Base-by-base conservation (phyloP, 2,888 invertebrate genomes). In the Yponomeuta cagnagella region DNA sequence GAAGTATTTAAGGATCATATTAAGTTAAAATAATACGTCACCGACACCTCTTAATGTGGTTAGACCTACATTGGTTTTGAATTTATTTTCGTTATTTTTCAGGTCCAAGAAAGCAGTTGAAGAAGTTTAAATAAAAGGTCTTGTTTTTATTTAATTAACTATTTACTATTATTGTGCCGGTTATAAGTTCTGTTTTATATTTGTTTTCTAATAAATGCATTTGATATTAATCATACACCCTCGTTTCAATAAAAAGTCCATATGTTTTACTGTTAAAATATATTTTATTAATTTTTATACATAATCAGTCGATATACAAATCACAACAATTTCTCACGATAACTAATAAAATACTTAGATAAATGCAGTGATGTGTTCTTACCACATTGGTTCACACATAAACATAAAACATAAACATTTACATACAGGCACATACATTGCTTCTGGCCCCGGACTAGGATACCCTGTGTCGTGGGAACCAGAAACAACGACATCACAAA, bases 221-320 rank as follows among this genome's bases (percentile, higher is more conserved):
- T 12, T 31, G 31, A 68, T 58, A 12, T 12, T 58, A 58, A 58
- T 58, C 52, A 58, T 58, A 15, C 43, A 43, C 1, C 43, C 43
- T 43, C 43, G 43, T 43, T 43, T 43, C 43, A 43, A 43, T 43
- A 43, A 43, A 43, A 43, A 8, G 8, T 58, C 15, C 15, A 52
- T 10, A 68, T 9, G 48, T 67, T 10, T 48, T 23, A n/a, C 23
- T 52, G 48, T 68, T 48, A 68, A 69, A 69, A 69, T 69, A 69
- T 69, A 2, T 15, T 58, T 69, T 63, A 37, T 63, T 69, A 63
- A n/a, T 66, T 69, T 43, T 30, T 74, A 71, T 74, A 77, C 75
- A 76, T 77, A 77, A 77, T 80, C 80, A 80, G 80, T 78, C 79
- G 74, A 75, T 70, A 58, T 75, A 71, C 66, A 70, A 71, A 70